Percentiles rank a stretch among this genome's conserved stretches.
These are phyloP conservation scores for Seira musarum DNA, from an alignment of 2,888 invertebrate genomes.

Conservation along the genomic window DNA sequence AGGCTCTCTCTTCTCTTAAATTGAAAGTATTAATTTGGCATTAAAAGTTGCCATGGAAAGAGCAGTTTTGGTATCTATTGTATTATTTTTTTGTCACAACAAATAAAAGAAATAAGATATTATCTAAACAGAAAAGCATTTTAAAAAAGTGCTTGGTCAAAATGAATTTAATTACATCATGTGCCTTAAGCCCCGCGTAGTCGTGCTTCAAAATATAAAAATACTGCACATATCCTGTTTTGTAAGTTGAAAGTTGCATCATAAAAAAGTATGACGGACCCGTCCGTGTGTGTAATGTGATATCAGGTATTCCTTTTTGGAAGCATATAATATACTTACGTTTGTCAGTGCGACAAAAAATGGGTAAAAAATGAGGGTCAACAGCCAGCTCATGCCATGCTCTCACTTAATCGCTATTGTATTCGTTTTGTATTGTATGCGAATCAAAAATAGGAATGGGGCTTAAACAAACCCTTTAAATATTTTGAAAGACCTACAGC, in stretches of 20 bases:
- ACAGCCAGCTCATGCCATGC: slow-evolving; percentile 39
- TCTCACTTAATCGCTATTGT: slow-evolving; percentile 45
- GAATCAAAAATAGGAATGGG: slow-evolving; percentile 14
- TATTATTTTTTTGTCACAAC: background rate
- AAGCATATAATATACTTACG: no score
- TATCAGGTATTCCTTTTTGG: background rate
- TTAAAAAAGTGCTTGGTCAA: background rate
- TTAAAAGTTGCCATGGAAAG: background rate
- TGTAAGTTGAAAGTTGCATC: background rate
- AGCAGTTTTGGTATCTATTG: no score
- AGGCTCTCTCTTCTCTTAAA: slow-evolving; percentile 6
- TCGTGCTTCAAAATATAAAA: no score
- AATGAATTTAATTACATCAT: background rate
- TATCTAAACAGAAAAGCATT: background rate
- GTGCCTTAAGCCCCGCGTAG: no score
- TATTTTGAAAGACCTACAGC: no score
- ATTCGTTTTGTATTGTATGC: slow-evolving; percentile 45
- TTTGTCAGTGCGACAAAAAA: slow-evolving; percentile 8
- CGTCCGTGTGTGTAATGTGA: background rate
- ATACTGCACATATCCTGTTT: background rate
- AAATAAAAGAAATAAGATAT: slow-evolving; percentile 6
- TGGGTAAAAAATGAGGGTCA: slow-evolving; percentile 48
- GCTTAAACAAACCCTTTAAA: background rate
- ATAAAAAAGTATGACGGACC: background rate
- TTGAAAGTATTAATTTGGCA: background rate